Conservation (phyloP, 2,888 invertebrate genomes). For the Brassicogethes aeneus region DNA sequence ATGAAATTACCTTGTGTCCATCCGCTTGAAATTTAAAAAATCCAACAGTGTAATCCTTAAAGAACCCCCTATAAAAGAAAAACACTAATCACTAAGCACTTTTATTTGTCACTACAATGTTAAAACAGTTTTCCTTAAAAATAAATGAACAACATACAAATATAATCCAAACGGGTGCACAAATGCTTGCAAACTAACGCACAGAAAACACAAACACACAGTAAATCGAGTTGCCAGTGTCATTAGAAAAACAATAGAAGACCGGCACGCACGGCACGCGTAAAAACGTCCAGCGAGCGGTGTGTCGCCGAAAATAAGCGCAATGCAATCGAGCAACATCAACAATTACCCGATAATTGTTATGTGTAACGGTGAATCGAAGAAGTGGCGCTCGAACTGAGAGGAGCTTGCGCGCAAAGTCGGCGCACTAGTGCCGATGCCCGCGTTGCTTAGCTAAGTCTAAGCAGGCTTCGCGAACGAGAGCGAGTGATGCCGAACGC, state of each 20-base stretch:
- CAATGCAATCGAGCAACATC: no score
- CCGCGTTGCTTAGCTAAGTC: conserved; percentile 33
- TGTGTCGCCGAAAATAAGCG: background rate
- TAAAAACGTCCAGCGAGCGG: background rate
- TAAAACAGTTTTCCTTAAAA: no score
- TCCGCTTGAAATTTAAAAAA: no score
- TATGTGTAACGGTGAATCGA: conserved; percentile 19
- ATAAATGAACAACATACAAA: no score
- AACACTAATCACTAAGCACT: no score
- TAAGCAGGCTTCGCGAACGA: conserved; percentile 27
- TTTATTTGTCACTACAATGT: no score
- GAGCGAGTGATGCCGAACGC: conserved; percentile 31
- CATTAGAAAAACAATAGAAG: background rate
- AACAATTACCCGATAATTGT: background rate
- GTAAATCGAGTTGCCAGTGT: background rate
- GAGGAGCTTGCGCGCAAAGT: conserved; percentile 12
- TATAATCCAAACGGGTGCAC: no score
- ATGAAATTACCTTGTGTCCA: no score
- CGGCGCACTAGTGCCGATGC: conserved; percentile 12
- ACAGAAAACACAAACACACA: no score
- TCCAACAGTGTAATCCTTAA: no score
- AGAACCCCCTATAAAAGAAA: no score
- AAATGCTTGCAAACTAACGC: no score
- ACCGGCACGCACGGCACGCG: background rate
- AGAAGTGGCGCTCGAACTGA: conserved; percentile 18